phyloP scores from a whole-genome alignment of 2,888 invertebrate genomes.

The Sisyra nigra region DNA sequence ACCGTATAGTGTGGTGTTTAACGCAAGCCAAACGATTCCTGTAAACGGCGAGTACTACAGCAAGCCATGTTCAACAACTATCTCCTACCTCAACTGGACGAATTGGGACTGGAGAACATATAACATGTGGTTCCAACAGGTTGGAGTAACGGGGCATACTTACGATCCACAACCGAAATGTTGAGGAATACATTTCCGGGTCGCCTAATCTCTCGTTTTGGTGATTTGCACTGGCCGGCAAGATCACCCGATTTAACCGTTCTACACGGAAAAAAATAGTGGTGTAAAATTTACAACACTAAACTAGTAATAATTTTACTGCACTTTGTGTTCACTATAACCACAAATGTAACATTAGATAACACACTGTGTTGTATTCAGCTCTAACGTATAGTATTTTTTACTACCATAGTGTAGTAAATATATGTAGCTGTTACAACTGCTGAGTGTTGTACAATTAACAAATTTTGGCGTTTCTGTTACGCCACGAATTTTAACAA shows the following conservation, averaged over 20 bases:
- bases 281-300: too few relatives aligned
- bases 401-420: too few relatives aligned
- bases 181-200: constrained; percentile 10
- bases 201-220: constrained; percentile 13
- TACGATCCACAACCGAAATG: constrained; percentile 9
- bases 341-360: too few relatives aligned
- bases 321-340: too few relatives aligned
- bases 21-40: constrained; percentile 10
- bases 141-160: constrained; percentile 9
- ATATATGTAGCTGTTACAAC: too few relatives aligned
- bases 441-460: too few relatives aligned
- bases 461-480: too few relatives aligned
- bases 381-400: too few relatives aligned
- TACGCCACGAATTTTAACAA: too few relatives aligned
- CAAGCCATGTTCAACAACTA: constrained; percentile 12
- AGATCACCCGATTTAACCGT: constrained; percentile 13
- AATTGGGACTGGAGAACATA: constrained; percentile 11
- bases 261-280: too few relatives aligned
- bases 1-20: constrained; percentile 11
- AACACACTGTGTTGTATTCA: too few relatives aligned
- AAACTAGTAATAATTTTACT: too few relatives aligned
- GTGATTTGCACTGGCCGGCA: constrained; percentile 14
- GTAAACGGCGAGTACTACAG: constrained; percentile 13
- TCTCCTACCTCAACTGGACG: constrained; percentile 9
- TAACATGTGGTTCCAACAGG: constrained; percentile 12